Percentiles rank a stretch among this genome's conserved stretches.
These are phyloP conservation scores for Drosophila leonis DNA, from an alignment of 2,888 invertebrate species.

Conservation along the genomic window DNA sequence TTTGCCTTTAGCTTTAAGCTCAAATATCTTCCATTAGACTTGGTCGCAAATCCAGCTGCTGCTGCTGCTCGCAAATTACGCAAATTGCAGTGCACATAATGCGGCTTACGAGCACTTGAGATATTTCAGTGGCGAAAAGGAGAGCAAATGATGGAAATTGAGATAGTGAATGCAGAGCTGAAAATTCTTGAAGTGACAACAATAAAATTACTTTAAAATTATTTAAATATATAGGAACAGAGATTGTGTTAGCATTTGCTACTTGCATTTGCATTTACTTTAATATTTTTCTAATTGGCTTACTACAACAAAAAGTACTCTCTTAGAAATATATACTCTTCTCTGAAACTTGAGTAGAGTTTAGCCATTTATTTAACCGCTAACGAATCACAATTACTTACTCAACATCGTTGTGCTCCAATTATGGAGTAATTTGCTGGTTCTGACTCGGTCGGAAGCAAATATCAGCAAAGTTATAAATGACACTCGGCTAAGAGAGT, in stretches of 20 bases:
- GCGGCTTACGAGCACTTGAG: slow-evolving; percentile 24
- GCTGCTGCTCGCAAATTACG: slow-evolving; percentile 40
- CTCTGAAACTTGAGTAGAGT: neutral
- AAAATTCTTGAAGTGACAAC: slow-evolving; percentile 7
- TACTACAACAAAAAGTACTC: neutral
- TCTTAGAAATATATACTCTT: neutral
- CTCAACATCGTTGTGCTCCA: slow-evolving; percentile 29
- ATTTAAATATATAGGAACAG: neutral
- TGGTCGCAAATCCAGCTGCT: slow-evolving; percentile 22
- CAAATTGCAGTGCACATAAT: slow-evolving; percentile 36
- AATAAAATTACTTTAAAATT: slow-evolving; percentile 8
- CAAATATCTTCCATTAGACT: slow-evolving; percentile 32
- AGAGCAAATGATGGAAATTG: neutral
- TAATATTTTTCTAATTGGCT: neutral
- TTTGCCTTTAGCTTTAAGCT: slow-evolving; percentile 19
- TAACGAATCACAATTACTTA: neutral
- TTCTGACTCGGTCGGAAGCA: slow-evolving; percentile 8
- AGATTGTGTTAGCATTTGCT: neutral
- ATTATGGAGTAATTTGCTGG: slow-evolving; percentile 52
- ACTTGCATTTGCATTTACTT: neutral
- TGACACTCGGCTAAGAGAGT: slow-evolving; percentile 13
- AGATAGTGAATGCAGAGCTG: neutral
- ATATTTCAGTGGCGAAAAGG: neutral
- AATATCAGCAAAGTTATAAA: slow-evolving; percentile 17
- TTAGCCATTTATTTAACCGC: neutral